Conservation (phyloP, 2,797 vertebrate species). For the Hyperoplus immaculatus region DNA sequence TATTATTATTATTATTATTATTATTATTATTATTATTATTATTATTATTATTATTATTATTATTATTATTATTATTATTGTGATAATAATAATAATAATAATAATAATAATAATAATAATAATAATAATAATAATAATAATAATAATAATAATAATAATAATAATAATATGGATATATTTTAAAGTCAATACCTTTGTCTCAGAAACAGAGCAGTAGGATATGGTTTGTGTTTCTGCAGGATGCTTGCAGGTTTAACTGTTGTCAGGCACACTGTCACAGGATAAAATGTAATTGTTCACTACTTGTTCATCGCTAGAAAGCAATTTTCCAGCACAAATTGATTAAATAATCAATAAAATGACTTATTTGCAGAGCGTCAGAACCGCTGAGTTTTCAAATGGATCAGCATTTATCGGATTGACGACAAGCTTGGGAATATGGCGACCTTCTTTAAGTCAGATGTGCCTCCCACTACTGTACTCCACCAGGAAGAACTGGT, state of each 20-base stretch:
- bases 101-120: too few species aligned
- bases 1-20: too few species aligned
- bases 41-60: too few species aligned
- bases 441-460: slow-evolving; percentile 41
- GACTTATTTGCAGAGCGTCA: slow-evolving; percentile 53
- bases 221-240: not conserved
- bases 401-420: slow-evolving; percentile 26
- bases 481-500: not conserved
- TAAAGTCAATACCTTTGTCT: not conserved
- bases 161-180: not conserved
- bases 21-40: too few species aligned
- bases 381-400: slow-evolving; percentile 63
- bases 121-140: too few species aligned
- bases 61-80: too few species aligned
- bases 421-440: slow-evolving; percentile 39
- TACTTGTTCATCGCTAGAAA: slow-evolving; percentile 17
- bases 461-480: not conserved
- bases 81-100: too few species aligned
- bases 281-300: slow-evolving; percentile 9
- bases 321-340: slow-evolving; percentile 49
- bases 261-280: not conserved
- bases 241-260: not conserved
- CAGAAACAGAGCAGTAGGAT: not conserved
- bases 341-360: slow-evolving; percentile 64
- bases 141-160: too few species aligned